These are phyloP conservation scores for Heliconius nattereri DNA, from an alignment of 1,140 invertebrate genomes.

Conservation along the genomic window DNA sequence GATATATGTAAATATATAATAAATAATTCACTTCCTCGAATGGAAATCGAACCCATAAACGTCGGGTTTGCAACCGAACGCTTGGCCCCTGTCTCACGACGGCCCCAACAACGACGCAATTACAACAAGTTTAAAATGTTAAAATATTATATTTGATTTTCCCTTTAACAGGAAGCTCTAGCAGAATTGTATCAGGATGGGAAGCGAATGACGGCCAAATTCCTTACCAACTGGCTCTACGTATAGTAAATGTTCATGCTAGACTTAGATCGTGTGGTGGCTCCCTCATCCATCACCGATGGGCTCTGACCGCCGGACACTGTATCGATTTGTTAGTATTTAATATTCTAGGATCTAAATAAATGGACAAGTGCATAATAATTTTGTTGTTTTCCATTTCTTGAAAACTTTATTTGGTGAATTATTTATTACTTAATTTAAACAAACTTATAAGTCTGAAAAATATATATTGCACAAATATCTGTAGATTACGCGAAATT, in stretches of 20 bases:
- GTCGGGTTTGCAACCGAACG: no score
- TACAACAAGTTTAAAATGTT: not conserved
- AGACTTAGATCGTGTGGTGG: conserved; percentile 80
- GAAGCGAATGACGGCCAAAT: conserved; percentile 68
- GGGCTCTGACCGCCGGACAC: conserved; percentile 83
- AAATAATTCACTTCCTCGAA: no score
- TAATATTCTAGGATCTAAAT: no score
- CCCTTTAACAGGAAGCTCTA: not conserved
- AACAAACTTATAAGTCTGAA: no score
- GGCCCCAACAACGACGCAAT: no score
- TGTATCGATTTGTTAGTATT: conserved; percentile 72
- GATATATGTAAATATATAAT: no score
- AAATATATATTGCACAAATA: no score
- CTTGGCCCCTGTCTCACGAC: no score
- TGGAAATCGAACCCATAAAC: no score
- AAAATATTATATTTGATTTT: not conserved
- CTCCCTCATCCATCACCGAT: conserved; percentile 79
- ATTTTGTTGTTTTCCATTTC: no score
- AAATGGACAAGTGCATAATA: not conserved
- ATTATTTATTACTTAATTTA: no score
- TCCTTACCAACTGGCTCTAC: conserved; percentile 76
- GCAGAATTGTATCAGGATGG: conserved; percentile 56
- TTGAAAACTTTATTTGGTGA: not conserved
- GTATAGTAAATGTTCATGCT: conserved; percentile 54
- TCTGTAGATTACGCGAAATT: no score